Evolutionary conservation across 2,797 vertebrate species (phyloP), one percentile per base, ranked within the genome.

Genomic region (Poecilia velifera): DNA sequence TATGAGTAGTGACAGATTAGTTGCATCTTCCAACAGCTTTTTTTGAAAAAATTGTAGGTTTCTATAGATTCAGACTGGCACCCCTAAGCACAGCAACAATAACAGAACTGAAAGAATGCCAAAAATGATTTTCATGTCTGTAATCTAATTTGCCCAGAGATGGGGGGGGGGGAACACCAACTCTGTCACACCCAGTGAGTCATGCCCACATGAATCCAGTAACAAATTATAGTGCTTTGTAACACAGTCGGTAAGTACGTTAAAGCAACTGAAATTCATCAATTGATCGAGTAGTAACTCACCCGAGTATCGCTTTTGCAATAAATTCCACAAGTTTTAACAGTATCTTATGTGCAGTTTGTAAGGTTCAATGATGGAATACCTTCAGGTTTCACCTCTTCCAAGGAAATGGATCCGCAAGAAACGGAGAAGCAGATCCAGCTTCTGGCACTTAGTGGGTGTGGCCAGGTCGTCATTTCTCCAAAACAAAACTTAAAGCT

Each of bases 401-500:
- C 41, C 41, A 34, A 3, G 34, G 39, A 74, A 68, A 55, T 20
- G 46, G 13, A 36, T 7, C 28, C 14, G 57, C 73, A 3, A 0
- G 73, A 34, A 10, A 0, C 25, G 13, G 36, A 28, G 75, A 49
- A 46, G 57, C 51, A 0, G 41, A 34, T 16, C 25, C 45, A 18
- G 75, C 45, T 12, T 16, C 46, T 41, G 25, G n/a, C 39, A 18
- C 55, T 72, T 36, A 13, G 83, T 75, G 45, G 88, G 89, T 0
- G 89, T 86, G 86, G 73, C 18, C 41, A 64, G 20, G 43, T 74
- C 46, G 10, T 77, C 0, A 71, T 68, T 83, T 76, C 1, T 0
- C 75, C 76, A 79, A 92, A 92, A 86, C 3, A 78, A 93, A 92
- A 93, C 90, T 81, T 59, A 88, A 41, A 0, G 51, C 0, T 28